Percentiles rank a stretch among this genome's conserved stretches.
Evolutionary conservation across 2,888 invertebrate genomes (phyloP).

Genomic region (Phortica okadai): DNA sequence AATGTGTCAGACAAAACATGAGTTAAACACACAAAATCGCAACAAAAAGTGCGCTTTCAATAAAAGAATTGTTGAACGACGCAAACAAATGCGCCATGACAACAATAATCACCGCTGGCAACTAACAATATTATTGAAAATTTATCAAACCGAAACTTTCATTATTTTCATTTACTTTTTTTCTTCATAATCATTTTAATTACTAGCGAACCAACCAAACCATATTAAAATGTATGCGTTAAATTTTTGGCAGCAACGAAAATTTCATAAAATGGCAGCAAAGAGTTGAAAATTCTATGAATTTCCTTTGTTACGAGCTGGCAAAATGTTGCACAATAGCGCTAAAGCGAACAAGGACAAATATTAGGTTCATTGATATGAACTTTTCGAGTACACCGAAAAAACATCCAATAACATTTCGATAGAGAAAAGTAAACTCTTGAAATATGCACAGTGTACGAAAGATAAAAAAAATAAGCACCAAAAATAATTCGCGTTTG

Average conservation of each 20-base stretch:
- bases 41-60: conserved; percentile 46
- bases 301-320: neutral
- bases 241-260: conserved; percentile 2
- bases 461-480: conserved; percentile 17
- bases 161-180: neutral
- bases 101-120: conserved; percentile 38
- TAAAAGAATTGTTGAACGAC: conserved; percentile 53
- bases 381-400: conserved; percentile 9
- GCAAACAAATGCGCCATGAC: conserved; percentile 33
- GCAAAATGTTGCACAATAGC: neutral
- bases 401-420: neutral
- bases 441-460: neutral
- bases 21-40: neutral
- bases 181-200: conserved; percentile 12
- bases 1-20: neutral
- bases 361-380: conserved; percentile 6
- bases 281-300: conserved; percentile 11
- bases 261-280: conserved; percentile 21
- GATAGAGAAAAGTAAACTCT: neutral
- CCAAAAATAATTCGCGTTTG: conserved; percentile 46
- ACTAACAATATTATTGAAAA: conserved; percentile 3
- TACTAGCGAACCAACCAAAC: conserved; percentile 16
- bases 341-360: neutral
- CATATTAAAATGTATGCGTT: conserved; percentile 20
- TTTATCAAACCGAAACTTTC: neutral